Conservation (phyloP, 2,888 invertebrate genomes). For the Lasioglossum zephyrum region DNA sequence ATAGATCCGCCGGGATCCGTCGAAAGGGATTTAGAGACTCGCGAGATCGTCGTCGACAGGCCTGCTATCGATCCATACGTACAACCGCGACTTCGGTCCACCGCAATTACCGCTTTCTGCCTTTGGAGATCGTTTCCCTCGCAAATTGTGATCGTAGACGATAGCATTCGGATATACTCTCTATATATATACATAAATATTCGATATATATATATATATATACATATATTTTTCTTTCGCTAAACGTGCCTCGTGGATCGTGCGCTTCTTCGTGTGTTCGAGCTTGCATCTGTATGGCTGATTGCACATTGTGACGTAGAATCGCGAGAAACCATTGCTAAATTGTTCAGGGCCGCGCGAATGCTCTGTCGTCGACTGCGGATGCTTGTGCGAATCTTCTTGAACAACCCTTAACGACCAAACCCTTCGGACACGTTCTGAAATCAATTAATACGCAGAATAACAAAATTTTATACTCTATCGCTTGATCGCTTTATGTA, state of each 20-base stretch:
- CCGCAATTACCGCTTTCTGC: conserved; percentile 43
- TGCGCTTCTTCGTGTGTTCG: conserved; percentile 56
- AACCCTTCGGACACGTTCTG: background rate
- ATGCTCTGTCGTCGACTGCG: conserved; percentile 6
- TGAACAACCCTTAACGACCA: conserved; percentile 1
- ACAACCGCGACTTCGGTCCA: conserved; percentile 25
- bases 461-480: background rate
- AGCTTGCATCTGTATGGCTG: conserved; percentile 58
- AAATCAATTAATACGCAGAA: background rate
- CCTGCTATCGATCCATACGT: conserved; percentile 53
- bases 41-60: conserved; percentile 69
- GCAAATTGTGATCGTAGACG: conserved; percentile 27
- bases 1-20: background rate
- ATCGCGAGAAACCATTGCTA: background rate
- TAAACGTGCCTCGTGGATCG: conserved; percentile 43
- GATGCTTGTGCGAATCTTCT: background rate
- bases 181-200: conserved; percentile 19
- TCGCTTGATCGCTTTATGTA: background rate
- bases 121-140: conserved; percentile 34
- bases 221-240: conserved; percentile 32
- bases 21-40: conserved; percentile 26
- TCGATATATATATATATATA: conserved; percentile 23
- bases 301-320: conserved; percentile 44
- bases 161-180: conserved; percentile 7
- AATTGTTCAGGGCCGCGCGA: background rate